A percentile compares a stretch with the other conserved stretches of the same genome.
phyloP scores from a whole-genome alignment of 2,113 vertebrate species.

The Eleginops maclovinus region DNA sequence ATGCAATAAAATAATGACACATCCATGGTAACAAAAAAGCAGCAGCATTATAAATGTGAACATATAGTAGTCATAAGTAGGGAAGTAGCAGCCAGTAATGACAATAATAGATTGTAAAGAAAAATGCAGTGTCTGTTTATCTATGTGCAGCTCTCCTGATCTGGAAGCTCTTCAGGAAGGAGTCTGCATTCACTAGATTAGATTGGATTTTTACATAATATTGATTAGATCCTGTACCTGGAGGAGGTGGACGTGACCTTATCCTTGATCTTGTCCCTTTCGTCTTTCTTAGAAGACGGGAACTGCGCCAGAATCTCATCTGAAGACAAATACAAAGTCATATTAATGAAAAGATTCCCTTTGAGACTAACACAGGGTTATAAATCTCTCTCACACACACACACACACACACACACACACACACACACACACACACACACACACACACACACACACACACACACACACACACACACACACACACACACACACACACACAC shows the following conservation, averaged over 20 bases:
- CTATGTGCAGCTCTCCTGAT: background rate
- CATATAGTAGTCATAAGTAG: too few relatives aligned
- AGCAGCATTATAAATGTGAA: too few relatives aligned
- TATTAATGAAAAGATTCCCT: background rate
- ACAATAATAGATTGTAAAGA: too few relatives aligned
- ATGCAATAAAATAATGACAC: too few relatives aligned
- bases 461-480: too few relatives aligned
- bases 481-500: background rate
- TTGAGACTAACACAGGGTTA: background rate
- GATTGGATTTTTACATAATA: background rate
- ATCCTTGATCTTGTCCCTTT: constrained; percentile 81
- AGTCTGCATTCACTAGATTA: background rate
- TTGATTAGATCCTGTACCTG: constrained; percentile 56
- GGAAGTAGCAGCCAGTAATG: too few relatives aligned
- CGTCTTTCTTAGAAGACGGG: constrained; percentile 86
- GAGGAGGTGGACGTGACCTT: constrained; percentile 65
- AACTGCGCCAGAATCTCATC: constrained; percentile 97
- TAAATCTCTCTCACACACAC: constrained; percentile 66
- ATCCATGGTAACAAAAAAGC: too few relatives aligned
- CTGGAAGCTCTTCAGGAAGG: background rate
- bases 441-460: background rate
- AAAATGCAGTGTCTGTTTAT: background rate
- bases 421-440: too few relatives aligned
- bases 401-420: background rate
- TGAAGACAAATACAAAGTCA: constrained; percentile 64